These are phyloP conservation scores for Mirounga angustirostris DNA, from an alignment of 2,113 vertebrate genomes.

Conservation along the genomic window DNA sequence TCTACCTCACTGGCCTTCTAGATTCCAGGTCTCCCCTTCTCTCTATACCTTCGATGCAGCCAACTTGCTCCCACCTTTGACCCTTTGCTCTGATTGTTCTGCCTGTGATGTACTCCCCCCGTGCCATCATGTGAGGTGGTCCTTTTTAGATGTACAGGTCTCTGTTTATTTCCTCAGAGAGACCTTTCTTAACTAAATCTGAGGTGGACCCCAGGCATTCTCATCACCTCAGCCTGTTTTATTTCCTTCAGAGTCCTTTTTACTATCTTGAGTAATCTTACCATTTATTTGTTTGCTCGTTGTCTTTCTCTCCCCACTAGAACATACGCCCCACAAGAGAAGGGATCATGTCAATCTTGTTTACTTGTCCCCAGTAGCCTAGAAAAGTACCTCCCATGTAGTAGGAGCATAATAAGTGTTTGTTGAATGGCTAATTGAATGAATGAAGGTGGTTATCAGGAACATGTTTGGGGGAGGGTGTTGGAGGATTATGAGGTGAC, in stretches of 20 bases:
- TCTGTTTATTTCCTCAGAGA: not conserved
- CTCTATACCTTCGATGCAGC: not conserved
- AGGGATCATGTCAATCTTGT: not conserved
- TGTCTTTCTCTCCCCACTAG: not conserved
- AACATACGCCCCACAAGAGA: not conserved
- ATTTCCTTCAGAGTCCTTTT: not conserved
- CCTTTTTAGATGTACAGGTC: not conserved
- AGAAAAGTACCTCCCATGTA: not conserved
- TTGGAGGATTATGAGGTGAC: not conserved
- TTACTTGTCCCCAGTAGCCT: not conserved
- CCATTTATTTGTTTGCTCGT: not conserved
- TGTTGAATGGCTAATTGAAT: not conserved
- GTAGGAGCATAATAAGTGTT: not conserved
- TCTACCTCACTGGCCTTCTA: not conserved
- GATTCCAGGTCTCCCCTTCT: not conserved
- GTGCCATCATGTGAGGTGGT: accelerated
- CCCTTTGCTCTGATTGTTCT: not conserved
- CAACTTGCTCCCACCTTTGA: accelerated
- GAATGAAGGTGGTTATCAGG: not conserved
- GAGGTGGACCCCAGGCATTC: not conserved
- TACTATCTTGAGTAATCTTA: not conserved
- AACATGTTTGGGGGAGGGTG: not conserved
- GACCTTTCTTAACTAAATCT: not conserved
- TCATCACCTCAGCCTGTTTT: not conserved
- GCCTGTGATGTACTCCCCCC: too few species aligned